phyloP scores from a whole-genome alignment of 2,888 invertebrate species.

The Acanthococcus lagerstroemiae region DNA sequence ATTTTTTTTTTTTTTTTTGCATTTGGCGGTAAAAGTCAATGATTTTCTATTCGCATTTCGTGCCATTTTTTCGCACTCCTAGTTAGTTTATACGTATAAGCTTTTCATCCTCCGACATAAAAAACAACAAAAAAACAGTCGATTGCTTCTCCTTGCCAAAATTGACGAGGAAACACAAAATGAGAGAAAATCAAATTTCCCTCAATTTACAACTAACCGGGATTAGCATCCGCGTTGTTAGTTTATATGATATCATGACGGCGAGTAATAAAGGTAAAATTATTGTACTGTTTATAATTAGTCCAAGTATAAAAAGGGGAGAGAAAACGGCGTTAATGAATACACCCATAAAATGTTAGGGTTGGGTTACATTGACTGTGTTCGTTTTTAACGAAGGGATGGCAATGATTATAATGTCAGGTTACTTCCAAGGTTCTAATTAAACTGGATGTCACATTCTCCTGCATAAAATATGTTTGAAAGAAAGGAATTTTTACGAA shows the following conservation, averaged over 20 bases:
- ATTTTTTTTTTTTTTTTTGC: too few relatives aligned
- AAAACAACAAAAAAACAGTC: too few relatives aligned
- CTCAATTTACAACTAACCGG: too few relatives aligned
- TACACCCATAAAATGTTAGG: constrained; percentile 22
- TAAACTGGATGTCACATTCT: constrained; percentile 24
- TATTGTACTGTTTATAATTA: constrained; percentile 21
- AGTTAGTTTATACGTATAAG: too few relatives aligned
- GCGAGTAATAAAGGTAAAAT: constrained; percentile 17
- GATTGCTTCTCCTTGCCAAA: too few relatives aligned
- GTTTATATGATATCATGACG: constrained; percentile 13
- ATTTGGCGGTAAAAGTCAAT: too few relatives aligned
- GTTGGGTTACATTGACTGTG: constrained; percentile 21
- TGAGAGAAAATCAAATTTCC: too few relatives aligned
- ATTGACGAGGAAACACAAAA: too few relatives aligned
- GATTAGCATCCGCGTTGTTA: too few relatives aligned
- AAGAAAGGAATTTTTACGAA: constrained; percentile 9
- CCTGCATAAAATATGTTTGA: constrained; percentile 3
- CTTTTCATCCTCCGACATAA: too few relatives aligned
- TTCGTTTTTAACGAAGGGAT: constrained; percentile 19
- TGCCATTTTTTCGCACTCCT: too few relatives aligned
- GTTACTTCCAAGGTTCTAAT: constrained; percentile 21
- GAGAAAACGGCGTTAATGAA: constrained; percentile 23
- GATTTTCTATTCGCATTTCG: too few relatives aligned
- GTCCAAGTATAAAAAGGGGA: constrained; percentile 1
- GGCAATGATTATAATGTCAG: constrained; percentile 23